Evolutionary conservation across 2,888 invertebrate genomes (phyloP).

Genomic region (Tolmerus cingulatus): DNA sequence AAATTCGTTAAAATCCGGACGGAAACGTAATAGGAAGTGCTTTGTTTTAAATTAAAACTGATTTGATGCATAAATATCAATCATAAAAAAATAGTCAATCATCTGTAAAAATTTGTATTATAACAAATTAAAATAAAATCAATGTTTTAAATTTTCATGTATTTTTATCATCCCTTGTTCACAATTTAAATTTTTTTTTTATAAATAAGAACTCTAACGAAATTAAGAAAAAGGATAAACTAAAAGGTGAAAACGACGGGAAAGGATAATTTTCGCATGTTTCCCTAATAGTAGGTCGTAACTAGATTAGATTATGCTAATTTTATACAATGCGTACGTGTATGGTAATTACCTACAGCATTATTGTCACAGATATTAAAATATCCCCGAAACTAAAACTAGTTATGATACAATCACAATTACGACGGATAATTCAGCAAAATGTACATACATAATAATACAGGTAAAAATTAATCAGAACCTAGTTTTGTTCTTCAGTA

Average conservation of each 20-base stretch:
- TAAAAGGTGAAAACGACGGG: not conserved
- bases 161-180: constrained; percentile 6
- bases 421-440: constrained; percentile 39
- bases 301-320: constrained; percentile 6
- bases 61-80: not conserved
- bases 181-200: not conserved
- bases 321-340: not conserved
- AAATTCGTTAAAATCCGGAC: no score
- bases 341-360: constrained; percentile 28
- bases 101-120: not conserved
- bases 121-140: not conserved
- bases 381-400: constrained; percentile 27
- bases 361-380: constrained; percentile 41
- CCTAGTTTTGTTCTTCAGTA: not conserved
- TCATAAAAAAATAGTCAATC: not conserved
- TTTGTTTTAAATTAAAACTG: no score
- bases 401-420: constrained; percentile 33
- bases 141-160: not conserved
- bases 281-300: not conserved
- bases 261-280: not conserved
- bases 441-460: constrained; percentile 31
- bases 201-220: not conserved
- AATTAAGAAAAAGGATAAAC: not conserved
- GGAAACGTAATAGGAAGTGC: no score
- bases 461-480: constrained; percentile 6